A percentile compares a stretch with the other conserved stretches of the same genome.
Conservation (phyloP, 92 coral and sea anemone species). For the Epizoanthus ramosus region DNA sequence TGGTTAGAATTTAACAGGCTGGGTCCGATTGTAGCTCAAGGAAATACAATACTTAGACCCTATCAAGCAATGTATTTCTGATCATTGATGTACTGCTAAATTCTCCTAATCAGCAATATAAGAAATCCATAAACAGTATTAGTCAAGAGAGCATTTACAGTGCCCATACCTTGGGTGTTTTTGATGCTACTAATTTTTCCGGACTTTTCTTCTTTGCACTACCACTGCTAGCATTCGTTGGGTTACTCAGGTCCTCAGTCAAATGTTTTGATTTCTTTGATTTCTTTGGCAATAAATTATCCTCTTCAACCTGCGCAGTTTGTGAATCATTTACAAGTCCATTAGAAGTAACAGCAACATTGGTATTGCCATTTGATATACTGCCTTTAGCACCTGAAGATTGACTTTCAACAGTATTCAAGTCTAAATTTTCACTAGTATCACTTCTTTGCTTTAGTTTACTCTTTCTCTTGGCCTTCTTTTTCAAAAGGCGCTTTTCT, state of each 20-base stretch:
- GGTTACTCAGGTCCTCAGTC: not conserved
- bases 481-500: constrained; percentile 25
- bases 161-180: constrained; percentile 5
- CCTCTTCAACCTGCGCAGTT: not conserved
- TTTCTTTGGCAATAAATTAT: constrained; percentile 16
- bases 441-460: constrained; percentile 34
- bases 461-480: constrained; percentile 29
- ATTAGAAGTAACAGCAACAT: constrained; percentile 16
- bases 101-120: not conserved
- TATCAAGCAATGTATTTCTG: not conserved
- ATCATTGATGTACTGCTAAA: not conserved
- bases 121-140: not conserved
- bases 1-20: too few species aligned
- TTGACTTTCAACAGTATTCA: constrained; percentile 42
- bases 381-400: not conserved
- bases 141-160: too few species aligned
- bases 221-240: not conserved
- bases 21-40: too few species aligned
- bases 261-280: constrained; percentile 24
- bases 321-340: constrained; percentile 10
- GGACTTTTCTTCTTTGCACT: constrained; percentile 12
- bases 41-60: too few species aligned
- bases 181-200: not conserved
- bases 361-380: constrained; percentile 16
- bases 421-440: constrained; percentile 24